phyloP scores from a whole-genome alignment of 2,888 invertebrate genomes.

The Pristionchus mayeri region DNA sequence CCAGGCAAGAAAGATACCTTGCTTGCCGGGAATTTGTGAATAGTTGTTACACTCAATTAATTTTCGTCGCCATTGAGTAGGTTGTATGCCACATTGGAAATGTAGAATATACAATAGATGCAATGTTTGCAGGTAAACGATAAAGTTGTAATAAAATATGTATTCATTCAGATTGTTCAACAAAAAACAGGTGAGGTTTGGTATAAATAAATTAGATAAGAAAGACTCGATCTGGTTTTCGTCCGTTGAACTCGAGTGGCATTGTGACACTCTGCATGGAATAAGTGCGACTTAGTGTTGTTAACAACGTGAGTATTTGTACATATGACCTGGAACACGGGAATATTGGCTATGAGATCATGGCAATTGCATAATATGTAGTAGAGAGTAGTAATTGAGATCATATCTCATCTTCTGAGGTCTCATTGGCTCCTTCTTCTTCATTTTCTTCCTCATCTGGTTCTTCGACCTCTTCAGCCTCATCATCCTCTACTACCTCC shows the following conservation, averaged over 20 bases:
- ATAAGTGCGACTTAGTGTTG: not conserved
- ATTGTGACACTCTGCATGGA: not conserved
- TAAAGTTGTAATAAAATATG: too few species aligned
- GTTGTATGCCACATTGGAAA: too few species aligned
- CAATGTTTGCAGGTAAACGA: too few species aligned
- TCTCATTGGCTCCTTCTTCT: not conserved
- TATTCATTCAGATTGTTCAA: too few species aligned
- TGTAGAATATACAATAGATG: too few species aligned
- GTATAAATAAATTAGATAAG: too few species aligned
- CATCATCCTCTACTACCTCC: not conserved
- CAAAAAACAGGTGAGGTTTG: too few species aligned
- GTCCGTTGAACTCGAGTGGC: not conserved
- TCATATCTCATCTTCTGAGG: conserved; percentile 12
- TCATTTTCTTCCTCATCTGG: not conserved
- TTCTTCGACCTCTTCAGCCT: not conserved
- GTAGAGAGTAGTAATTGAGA: not conserved
- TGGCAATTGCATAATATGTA: not conserved
- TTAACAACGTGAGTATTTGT: not conserved
- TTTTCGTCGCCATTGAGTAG: too few species aligned
- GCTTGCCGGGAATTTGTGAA: too few species aligned
- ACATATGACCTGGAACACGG: not conserved
- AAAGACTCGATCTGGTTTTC: not conserved
- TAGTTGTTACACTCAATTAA: too few species aligned
- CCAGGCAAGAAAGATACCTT: too few species aligned
- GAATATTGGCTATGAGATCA: not conserved